Percentiles rank a stretch among this genome's conserved stretches.
phyloP scores from a whole-genome alignment of 1,140 invertebrate genomes.

The Drosophila orosa region DNA sequence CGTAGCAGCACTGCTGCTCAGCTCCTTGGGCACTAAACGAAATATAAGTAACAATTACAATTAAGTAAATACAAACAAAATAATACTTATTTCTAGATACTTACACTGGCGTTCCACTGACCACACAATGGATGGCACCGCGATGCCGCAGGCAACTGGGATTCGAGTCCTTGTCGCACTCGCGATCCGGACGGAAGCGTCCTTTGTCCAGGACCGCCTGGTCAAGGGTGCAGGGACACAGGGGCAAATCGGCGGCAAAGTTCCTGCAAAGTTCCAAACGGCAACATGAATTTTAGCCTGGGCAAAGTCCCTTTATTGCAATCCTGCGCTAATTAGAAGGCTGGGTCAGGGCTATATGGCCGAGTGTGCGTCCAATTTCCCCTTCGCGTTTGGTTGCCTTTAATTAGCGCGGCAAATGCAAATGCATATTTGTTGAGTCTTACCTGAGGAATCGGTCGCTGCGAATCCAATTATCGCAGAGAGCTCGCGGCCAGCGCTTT shows the following conservation, averaged over 20 bases:
- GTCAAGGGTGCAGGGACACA: slow-evolving; percentile 96
- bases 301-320: slow-evolving; percentile 12
- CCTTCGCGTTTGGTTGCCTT: slow-evolving; percentile 42
- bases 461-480: slow-evolving; percentile 95
- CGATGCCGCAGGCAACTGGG: slow-evolving; percentile 95
- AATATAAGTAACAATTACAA: neutral
- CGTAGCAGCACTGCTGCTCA: slow-evolving; percentile 98
- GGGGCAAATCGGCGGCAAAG: slow-evolving; percentile 92
- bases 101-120: slow-evolving; percentile 95
- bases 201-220: slow-evolving; percentile 97
- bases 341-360: neutral
- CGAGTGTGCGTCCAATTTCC: slow-evolving; percentile 11
- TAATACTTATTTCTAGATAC: slow-evolving; percentile 23
- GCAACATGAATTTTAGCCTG: neutral
- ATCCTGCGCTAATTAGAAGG: slow-evolving; percentile 46
- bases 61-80: neutral
- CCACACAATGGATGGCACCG: slow-evolving; percentile 95
- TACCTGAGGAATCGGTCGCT: slow-evolving; percentile 90
- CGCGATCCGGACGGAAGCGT: slow-evolving; percentile 94
- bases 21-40: slow-evolving; percentile 90
- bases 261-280: slow-evolving; percentile 87
- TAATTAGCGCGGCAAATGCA: slow-evolving; percentile 69
- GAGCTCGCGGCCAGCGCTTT: slow-evolving; percentile 90
- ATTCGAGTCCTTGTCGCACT: slow-evolving; percentile 96
- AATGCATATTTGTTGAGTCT: slow-evolving; percentile 55